Evolutionary conservation across 2,888 invertebrate species (phyloP).

Genomic region (Sylvicola fuscatus): DNA sequence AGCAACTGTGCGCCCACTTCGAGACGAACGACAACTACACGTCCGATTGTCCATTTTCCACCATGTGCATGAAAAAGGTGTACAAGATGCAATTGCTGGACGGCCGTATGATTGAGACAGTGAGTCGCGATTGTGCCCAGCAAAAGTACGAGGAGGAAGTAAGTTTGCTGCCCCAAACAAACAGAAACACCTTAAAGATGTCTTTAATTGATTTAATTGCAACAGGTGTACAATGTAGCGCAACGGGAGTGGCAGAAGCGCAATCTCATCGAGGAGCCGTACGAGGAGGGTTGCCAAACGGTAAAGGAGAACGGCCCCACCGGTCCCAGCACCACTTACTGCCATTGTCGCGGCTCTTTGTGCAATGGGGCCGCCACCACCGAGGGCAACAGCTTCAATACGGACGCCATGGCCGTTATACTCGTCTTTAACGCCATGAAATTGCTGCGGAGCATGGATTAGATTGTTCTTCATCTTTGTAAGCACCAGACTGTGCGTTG

Average conservation of each 20-base stretch:
- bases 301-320: slow-evolving; percentile 37
- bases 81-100: slow-evolving; percentile 41
- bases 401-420: slow-evolving; percentile 38
- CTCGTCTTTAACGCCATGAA: slow-evolving; percentile 40
- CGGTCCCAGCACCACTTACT: slow-evolving; percentile 28
- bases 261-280: slow-evolving; percentile 45
- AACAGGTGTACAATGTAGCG: neutral
- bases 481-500: neutral
- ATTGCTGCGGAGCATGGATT: slow-evolving; percentile 30
- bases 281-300: slow-evolving; percentile 44
- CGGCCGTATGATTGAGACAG: slow-evolving; percentile 25
- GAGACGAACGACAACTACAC: slow-evolving; percentile 47
- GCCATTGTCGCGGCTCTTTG: slow-evolving; percentile 52
- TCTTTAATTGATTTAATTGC: neutral
- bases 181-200: neutral
- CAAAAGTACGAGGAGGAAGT: slow-evolving; percentile 39
- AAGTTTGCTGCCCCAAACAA: slow-evolving; percentile 2
- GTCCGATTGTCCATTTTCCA: slow-evolving; percentile 59
- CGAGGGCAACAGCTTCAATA: slow-evolving; percentile 27
- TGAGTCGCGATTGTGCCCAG: slow-evolving; percentile 46
- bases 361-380: slow-evolving; percentile 40
- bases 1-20: slow-evolving; percentile 52
- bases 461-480: no score
- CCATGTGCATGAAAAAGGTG: slow-evolving; percentile 63
- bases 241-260: slow-evolving; percentile 35